Base-by-base conservation (phyloP, 2,113 vertebrate species). In the Pardalotus punctatus region DNA sequence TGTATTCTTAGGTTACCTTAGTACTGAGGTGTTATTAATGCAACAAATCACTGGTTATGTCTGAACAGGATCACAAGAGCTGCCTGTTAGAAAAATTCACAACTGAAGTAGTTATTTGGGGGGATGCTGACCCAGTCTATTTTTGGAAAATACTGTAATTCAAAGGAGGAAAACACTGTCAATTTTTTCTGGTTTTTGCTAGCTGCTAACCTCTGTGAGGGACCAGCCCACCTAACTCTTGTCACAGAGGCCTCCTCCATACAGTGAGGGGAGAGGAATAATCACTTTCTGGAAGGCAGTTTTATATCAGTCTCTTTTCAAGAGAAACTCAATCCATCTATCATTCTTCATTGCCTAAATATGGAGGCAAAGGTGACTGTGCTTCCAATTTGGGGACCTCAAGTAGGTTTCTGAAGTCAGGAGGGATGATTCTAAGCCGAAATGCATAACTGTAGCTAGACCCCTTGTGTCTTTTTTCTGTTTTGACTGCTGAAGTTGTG, bases 61-160 rank as follows among this genome's bases (percentile, higher is more conserved):
- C 79, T 83, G 87, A 95, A 54, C 24, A 25, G 85, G 77, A 72
- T 35, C 67, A 45, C 50, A 92, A 67, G 65, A 66, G 17, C 64
- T 94, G 62, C 71, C 56, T 81, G 35, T 73, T 70, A 77, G 56
- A 81, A 95, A 91, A 94, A 77, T n/a, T 33, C 5, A 4, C 36
- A 67, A 24, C 15, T 71, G 1, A 83, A 94, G 81, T 48, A 90
- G 79, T 31, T 81, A 62, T 83, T 51, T 13, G 12, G 56, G 47
- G 72, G 69, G 77, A 91, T 76, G 40, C 28, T 89, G 86, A 53
- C 69, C 69, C 72, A 22, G 8, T 76, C 36, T 93, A 42, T 86
- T 96, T 91, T 40, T 25, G 80, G 91, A 76, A 89, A 94, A 72
- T 58, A 29, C 62, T 66, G 42, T 88, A 86, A 84, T 81, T 94